Conservation (phyloP, 2,113 vertebrate genomes). For the Eulemur macaco region DNA sequence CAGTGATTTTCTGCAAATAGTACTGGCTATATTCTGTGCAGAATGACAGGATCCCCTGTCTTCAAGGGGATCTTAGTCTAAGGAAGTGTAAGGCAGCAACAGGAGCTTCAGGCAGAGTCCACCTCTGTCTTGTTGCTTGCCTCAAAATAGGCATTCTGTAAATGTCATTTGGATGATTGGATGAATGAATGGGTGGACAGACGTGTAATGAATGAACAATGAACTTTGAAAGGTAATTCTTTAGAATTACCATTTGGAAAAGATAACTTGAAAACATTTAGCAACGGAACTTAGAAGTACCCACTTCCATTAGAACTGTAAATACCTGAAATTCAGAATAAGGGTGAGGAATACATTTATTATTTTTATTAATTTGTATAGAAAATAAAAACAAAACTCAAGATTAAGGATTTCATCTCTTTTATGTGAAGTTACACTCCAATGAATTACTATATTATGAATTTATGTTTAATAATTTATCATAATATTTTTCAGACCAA, state of each 20-base stretch:
- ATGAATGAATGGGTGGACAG: constrained; percentile 50
- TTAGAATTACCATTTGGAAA: constrained; percentile 39
- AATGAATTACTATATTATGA: constrained; percentile 52
- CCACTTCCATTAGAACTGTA: constrained; percentile 1
- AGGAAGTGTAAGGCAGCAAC: constrained; percentile 1
- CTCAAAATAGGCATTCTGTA: constrained; percentile 6
- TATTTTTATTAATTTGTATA: constrained; percentile 47
- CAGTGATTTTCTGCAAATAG: constrained; percentile 57
- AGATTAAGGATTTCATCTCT: background rate
- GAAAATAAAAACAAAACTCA: constrained; percentile 42
- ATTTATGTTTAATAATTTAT: constrained; percentile 41
- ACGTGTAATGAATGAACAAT: constrained; percentile 32
- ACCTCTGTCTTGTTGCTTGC: constrained; percentile 34
- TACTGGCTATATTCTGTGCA: constrained; percentile 14
- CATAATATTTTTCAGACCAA: constrained; percentile 30
- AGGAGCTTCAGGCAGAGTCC: background rate
- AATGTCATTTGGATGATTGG: constrained; percentile 41
- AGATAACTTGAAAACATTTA: constrained; percentile 51
- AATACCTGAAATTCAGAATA: constrained; percentile 34
- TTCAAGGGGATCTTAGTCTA: constrained; percentile 64
- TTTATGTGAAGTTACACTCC: background rate
- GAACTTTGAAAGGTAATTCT: constrained; percentile 49
- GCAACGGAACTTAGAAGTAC: background rate
- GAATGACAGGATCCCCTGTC: constrained; percentile 41
- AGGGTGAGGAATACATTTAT: background rate